A percentile compares a stretch with the other conserved stretches of the same genome.
Conservation (phyloP, 2,888 invertebrate genomes). For the Tuta absoluta region DNA sequence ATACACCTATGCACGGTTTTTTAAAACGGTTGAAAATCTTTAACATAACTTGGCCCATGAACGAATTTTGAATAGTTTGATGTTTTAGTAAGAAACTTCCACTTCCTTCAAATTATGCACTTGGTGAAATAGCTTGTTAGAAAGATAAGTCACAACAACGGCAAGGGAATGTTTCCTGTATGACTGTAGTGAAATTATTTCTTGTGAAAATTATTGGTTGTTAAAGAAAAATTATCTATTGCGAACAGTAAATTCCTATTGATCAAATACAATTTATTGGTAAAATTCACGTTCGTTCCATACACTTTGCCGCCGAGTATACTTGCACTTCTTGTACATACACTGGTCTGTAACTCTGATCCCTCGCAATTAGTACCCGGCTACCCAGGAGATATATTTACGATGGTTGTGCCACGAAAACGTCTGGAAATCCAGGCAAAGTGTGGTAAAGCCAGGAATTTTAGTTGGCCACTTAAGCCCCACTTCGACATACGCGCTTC, state of each 20-base stretch:
- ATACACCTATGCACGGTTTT: not conserved
- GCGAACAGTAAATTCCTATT: not conserved
- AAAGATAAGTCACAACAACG: no score
- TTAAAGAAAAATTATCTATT: no score
- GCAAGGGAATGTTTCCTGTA: no score
- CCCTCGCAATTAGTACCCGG: conserved; percentile 32
- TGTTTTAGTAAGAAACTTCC: no score
- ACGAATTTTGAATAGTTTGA: no score
- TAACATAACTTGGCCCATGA: no score
- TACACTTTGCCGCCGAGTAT: not conserved
- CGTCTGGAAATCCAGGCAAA: conserved; percentile 33
- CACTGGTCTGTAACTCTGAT: conserved; percentile 15
- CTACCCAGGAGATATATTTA: conserved; percentile 36
- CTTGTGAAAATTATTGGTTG: no score
- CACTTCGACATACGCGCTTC: conserved; percentile 15
- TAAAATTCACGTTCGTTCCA: not conserved
- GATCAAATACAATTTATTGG: not conserved
- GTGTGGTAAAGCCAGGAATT: conserved; percentile 29
- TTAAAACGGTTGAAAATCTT: no score
- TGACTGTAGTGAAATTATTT: no score
- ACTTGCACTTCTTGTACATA: not conserved
- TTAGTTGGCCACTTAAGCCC: conserved; percentile 22
- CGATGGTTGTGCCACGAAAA: conserved; percentile 29
- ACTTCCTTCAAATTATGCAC: no score
- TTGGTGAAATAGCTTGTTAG: no score